Percentiles rank a stretch among this genome's conserved stretches.
Evolutionary conservation across 92 coral and sea anemone genomes (phyloP).

Genomic region (Anthopleura xanthogrammica): DNA sequence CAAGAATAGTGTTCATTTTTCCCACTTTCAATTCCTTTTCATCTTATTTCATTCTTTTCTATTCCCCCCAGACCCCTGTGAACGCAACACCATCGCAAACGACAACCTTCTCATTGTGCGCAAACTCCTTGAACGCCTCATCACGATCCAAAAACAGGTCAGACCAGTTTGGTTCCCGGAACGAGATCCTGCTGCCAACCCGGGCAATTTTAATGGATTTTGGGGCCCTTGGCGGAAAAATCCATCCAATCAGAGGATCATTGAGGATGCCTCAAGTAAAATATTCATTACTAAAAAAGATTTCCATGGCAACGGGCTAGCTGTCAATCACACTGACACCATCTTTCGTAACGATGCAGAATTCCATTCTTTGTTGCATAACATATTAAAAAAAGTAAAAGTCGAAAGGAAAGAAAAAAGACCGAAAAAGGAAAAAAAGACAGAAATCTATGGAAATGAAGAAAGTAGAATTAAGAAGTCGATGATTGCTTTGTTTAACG

Average conservation of each 20-base stretch:
- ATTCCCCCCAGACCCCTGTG: slow-evolving; percentile 85
- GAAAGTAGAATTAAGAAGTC: slow-evolving; percentile 10
- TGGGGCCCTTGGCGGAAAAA: slow-evolving; percentile 87
- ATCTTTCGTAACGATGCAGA: slow-evolving; percentile 29
- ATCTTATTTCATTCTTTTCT: neutral
- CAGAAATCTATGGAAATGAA: slow-evolving; percentile 8
- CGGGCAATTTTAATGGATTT: slow-evolving; percentile 50
- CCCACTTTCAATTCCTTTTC: neutral
- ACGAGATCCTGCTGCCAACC: slow-evolving; percentile 65
- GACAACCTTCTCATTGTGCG: slow-evolving; percentile 56
- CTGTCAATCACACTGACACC: slow-evolving; percentile 4
- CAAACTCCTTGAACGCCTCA: slow-evolving; percentile 50
- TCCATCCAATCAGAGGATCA: slow-evolving; percentile 23
- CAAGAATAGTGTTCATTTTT: too few species aligned
- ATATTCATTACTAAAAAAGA: neutral
- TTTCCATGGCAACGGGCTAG: neutral
- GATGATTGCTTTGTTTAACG: neutral
- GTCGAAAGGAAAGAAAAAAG: neutral
- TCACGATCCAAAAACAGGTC: slow-evolving; percentile 55
- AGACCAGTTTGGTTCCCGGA: slow-evolving; percentile 82
- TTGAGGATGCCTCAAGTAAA: slow-evolving; percentile 19
- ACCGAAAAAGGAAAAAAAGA: slow-evolving; percentile 1
- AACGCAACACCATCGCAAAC: slow-evolving; percentile 75
- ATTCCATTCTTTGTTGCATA: slow-evolving; percentile 12
- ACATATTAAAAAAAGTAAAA: slow-evolving; percentile 11